phyloP scores from a whole-genome alignment of 2,113 vertebrate genomes.

The Lagopus muta region DNA sequence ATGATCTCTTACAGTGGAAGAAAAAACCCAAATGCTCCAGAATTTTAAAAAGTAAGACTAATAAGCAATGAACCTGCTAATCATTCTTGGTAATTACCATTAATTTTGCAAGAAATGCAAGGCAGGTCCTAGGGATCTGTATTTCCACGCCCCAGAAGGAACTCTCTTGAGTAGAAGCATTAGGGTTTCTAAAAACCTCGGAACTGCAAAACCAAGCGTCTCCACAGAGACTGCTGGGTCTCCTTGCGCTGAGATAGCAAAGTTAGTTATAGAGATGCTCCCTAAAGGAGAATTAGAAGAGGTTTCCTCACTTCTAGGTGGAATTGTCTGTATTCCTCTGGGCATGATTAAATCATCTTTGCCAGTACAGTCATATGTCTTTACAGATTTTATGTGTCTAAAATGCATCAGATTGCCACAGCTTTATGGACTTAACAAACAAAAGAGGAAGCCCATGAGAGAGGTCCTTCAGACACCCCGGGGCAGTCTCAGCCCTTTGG shows the following conservation, averaged over 20 bases:
- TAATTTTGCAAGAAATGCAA: slow-evolving; percentile 59
- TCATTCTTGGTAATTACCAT: slow-evolving; percentile 78
- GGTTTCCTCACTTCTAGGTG: slow-evolving; percentile 37
- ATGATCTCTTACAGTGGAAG: slow-evolving; percentile 83
- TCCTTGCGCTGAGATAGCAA: slow-evolving; percentile 19
- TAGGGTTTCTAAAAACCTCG: slow-evolving; percentile 28
- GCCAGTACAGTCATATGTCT: not conserved
- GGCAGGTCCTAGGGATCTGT: slow-evolving; percentile 23
- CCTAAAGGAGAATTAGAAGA: slow-evolving; percentile 45
- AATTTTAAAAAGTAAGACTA: slow-evolving; percentile 83
- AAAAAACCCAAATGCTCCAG: slow-evolving; percentile 83
- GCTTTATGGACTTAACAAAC: not conserved
- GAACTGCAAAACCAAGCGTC: not conserved
- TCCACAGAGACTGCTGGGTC: slow-evolving; percentile 22
- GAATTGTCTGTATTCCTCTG: slow-evolving; percentile 43
- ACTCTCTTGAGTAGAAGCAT: slow-evolving; percentile 3
- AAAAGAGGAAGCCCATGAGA: fast-evolving
- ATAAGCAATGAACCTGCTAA: slow-evolving; percentile 74
- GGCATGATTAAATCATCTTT: slow-evolving; percentile 4
- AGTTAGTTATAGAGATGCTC: slow-evolving; percentile 50
- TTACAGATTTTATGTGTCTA: not conserved
- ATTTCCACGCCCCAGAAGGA: slow-evolving; percentile 39
- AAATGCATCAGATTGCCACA: not conserved
- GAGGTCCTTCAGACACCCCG: fast-evolving
- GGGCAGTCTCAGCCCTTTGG: not conserved